phyloP scores from a whole-genome alignment of 1,140 invertebrate genomes.

The honey bee (Apis mellifera) region Amel_HAv3.1 CM009937.2:5236001-5236500 shows the following conservation, averaged over 20 bases:
- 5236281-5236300: slow-evolving; percentile 47
- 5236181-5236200: background rate
- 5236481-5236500: too few species aligned
- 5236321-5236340: slow-evolving; percentile 56
- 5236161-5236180: too few species aligned
- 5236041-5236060: too few species aligned
- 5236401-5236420: slow-evolving; percentile 36
- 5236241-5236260: slow-evolving; percentile 25
- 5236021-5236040: too few species aligned
- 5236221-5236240: background rate
- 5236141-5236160: too few species aligned
- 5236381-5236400: slow-evolving; percentile 63
- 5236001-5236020: too few species aligned
- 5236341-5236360: slow-evolving; percentile 50
- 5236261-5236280: slow-evolving; percentile 36
- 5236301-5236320: slow-evolving; percentile 53
- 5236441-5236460: background rate
- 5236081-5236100: too few species aligned
- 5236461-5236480: background rate
- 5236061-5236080: too few species aligned
- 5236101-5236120: too few species aligned
- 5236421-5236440: slow-evolving; percentile 22
- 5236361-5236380: slow-evolving; percentile 60
- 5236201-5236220: background rate
- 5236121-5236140: too few species aligned